These are phyloP conservation scores for Hippocampus comes DNA, from an alignment of 2,113 vertebrate species.

Conservation along the genomic window DNA sequence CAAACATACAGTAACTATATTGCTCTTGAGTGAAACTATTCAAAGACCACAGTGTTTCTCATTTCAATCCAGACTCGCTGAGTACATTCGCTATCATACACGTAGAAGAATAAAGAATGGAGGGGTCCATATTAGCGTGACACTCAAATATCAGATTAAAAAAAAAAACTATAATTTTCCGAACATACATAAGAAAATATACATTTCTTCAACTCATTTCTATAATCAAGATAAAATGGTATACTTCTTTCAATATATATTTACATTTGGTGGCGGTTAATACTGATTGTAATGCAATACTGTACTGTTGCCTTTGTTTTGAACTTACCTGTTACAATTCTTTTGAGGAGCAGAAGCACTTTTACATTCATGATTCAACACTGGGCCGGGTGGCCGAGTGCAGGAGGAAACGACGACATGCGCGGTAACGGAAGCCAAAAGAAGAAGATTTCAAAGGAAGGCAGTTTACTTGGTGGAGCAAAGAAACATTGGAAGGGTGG, in stretches of 20 bases:
- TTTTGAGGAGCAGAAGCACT: constrained; percentile 62
- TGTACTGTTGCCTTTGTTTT: constrained; percentile 46
- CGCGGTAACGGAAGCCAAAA: constrained; percentile 40
- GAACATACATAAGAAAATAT: constrained; percentile 72
- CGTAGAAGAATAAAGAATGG: constrained; percentile 63
- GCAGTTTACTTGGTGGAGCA: constrained; percentile 22
- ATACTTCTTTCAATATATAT: constrained; percentile 56
- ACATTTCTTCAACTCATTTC: constrained; percentile 55
- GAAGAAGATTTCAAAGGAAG: constrained; percentile 21
- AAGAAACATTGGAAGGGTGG: constrained; percentile 25
- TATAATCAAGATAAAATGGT: constrained; percentile 60
- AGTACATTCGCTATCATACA: constrained; percentile 68
- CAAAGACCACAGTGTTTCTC: constrained; percentile 69
- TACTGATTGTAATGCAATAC: constrained; percentile 73
- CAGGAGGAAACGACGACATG: constrained; percentile 44
- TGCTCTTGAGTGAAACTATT: constrained; percentile 67
- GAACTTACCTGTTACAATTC: constrained; percentile 46
- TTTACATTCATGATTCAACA: constrained; percentile 72
- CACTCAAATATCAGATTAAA: constrained; percentile 54
- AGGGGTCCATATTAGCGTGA: constrained; percentile 47
- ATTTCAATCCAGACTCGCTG: constrained; percentile 50
- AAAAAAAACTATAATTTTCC: constrained; percentile 52
- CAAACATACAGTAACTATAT: constrained; percentile 52
- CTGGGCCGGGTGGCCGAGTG: constrained; percentile 45
- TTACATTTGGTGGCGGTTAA: constrained; percentile 69